Base-by-base conservation (phyloP, 2,888 invertebrate genomes). In the Acanthosoma haemorrhoidale region DNA sequence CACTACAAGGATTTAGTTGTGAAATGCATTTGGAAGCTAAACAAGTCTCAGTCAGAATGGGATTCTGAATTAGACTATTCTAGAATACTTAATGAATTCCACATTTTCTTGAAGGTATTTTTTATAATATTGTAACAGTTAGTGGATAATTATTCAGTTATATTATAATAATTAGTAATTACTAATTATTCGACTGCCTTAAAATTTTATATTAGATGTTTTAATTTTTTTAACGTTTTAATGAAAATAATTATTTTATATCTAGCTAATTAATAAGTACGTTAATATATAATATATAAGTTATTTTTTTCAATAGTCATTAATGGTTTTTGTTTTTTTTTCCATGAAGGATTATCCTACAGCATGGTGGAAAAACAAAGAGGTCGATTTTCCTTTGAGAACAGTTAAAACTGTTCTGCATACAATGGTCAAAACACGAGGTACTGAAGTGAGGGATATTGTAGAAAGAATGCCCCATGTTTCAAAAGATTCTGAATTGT, bases 21-120 rank as follows among this genome's bases (percentile, higher is more conserved):
- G 86, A 94, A 96, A 82, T 97, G 96, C 79, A 86, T 96, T 78
- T 97, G 97, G 97, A 92, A 94, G 79, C 90, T 94, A 71, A 88
- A 95, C 15, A 92, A 94, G 80, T 87, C 91, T 81, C 87, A 97
- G 77, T 87, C 92, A 0, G 86, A 88, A 63, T 93, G 94, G 87
- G 85, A 87, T 36, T 84, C 84, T 8, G 86, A 87, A 78, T 83
- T 92, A 31, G 88, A 91, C 79, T 92, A 90, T 75, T 91, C 91
- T 78, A 84, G 85, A 2, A 88, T 92, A 69, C 82, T 97, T 16
- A 82, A 87, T 70, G 94, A 95, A 80, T 88, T 94, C 72, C 94
- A 96, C 78, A 82, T 88, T 74, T 97, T 97, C 81, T 88, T 96
- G 77, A 89, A 90, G 79, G 89, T 82, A 76, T 63, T 13, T 13